phyloP scores from a whole-genome alignment of 2,113 vertebrate genomes.

The Gnathonemus echidnorhynchus region DNA sequence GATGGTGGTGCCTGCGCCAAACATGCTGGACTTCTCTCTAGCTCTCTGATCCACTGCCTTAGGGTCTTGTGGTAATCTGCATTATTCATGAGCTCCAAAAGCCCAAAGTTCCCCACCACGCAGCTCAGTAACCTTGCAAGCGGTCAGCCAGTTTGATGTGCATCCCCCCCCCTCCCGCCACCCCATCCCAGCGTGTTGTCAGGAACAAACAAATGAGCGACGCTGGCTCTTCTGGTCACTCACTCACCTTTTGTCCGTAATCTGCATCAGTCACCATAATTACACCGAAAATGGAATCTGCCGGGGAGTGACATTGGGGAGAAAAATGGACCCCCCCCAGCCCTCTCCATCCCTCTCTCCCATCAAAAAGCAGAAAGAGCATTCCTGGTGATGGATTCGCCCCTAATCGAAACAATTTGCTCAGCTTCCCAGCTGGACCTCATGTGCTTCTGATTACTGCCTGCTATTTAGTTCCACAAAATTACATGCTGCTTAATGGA shows the following conservation, averaged over 20 bases:
- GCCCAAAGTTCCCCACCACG: background rate
- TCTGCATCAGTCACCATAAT: slow-evolving; percentile 74
- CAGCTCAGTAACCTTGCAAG: slow-evolving; percentile 16
- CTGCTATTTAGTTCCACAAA: slow-evolving; percentile 99
- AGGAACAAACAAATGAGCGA: slow-evolving; percentile 53
- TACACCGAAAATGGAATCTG: slow-evolving; percentile 67
- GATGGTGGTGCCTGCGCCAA: background rate
- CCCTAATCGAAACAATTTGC: slow-evolving; percentile 95
- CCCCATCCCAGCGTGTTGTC: slow-evolving; percentile 10
- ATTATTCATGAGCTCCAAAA: background rate
- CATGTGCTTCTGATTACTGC: slow-evolving; percentile 99
- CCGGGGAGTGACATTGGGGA: slow-evolving; percentile 55
- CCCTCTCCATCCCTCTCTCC: slow-evolving; percentile 22
- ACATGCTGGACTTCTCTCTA: background rate
- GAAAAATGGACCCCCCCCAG: slow-evolving; percentile 74
- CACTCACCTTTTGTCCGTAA: slow-evolving; percentile 65
- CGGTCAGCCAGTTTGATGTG: background rate
- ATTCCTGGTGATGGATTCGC: slow-evolving; percentile 91
- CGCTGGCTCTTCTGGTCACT: slow-evolving; percentile 65
- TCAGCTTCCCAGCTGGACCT: slow-evolving; percentile 97
- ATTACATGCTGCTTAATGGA: slow-evolving; percentile 99
- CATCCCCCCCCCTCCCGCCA: background rate
- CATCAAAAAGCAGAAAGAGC: slow-evolving; percentile 67
- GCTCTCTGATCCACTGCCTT: background rate
- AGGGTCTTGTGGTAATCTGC: background rate